Evolutionary conservation across 2,888 invertebrate species (phyloP), one percentile per base, ranked within the genome.

Genomic region (Pasiphila rectangulata): DNA sequence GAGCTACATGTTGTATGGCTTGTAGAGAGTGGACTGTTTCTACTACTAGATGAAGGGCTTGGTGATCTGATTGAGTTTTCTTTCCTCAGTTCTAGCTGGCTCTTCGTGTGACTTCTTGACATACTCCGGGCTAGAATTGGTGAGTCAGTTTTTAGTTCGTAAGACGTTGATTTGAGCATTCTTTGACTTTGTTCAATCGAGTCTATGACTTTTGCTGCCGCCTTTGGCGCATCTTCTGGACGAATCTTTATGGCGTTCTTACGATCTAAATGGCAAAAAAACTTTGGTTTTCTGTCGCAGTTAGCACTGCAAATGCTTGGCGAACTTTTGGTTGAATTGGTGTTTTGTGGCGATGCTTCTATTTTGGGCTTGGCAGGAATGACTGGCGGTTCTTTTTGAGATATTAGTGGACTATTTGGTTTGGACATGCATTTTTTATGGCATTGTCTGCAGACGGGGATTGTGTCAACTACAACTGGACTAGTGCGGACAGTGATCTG

Each of bases 401-500:
- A 83, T 46, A 87, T 69, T 61, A 87, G 69, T 4, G 88, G 90
- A 61, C 87, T 89, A 60, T 89, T 90, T 51, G 89, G 89, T 67
- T 90, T 90, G 4, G 91, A 90, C 56, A 92, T 90, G 81, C 94
- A 94, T 69, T 93, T 94, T 82, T 93, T 94, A 69, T 94, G 94
- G 80, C 94, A 94, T 77, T 94, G 93, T 57, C 93, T 91, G 80
- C 94, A 94, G 43, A 94, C 93, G 42, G 93, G 91, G 66, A 94
- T 90, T 46, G 92, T 92, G 79, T 94, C 94, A 51, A 93, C 92
- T 40, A 92, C 91, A 48, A 93, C 91, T 49, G 94, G 94, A 77
- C 94, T 94, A 38, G 94, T 94, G 65, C 94, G 90, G 45, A 94
- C 94, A 36, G 94, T 94, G 58, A 94, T 93, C 94, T 94, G 83